A percentile compares a stretch with the other conserved stretches of the same genome.
Conservation (phyloP, 2,797 vertebrate genomes). For the Poeciliopsis presidionis region DNA sequence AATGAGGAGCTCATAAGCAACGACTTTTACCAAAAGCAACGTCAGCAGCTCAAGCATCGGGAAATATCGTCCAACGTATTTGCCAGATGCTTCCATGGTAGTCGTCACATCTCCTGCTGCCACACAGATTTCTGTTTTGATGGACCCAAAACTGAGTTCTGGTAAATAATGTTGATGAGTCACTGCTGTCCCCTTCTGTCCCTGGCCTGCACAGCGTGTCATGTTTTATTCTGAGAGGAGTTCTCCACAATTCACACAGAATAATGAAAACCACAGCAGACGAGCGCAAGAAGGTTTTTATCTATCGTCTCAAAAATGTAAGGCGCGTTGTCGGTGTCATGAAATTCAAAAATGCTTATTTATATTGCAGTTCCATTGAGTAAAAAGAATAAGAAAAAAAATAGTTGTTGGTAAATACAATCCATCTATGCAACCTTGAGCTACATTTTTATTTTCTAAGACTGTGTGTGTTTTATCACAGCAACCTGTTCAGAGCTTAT, state of each 20-base stretch:
- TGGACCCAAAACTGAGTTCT: conserved; percentile 20
- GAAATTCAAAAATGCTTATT: conserved; percentile 9
- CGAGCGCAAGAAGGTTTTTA: conserved; percentile 14
- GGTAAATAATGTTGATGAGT: conserved; percentile 40
- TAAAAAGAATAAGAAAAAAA: conserved; percentile 25
- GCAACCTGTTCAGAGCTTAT: conserved; percentile 13
- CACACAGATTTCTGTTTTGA: conserved; percentile 14
- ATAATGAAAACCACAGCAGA: conserved; percentile 19
- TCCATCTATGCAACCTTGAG: conserved; percentile 20
- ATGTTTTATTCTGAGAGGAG: conserved; percentile 49
- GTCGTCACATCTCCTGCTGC: conserved; percentile 12
- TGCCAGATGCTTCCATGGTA: conserved; percentile 13
- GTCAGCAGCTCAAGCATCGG: background rate
- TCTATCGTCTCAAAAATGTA: conserved; percentile 9
- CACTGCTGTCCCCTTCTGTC: conserved; percentile 36
- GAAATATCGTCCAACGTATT: conserved; percentile 32
- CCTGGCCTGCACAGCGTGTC: conserved; percentile 24
- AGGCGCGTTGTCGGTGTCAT: background rate
- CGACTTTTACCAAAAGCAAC: conserved; percentile 13
- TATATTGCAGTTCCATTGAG: conserved; percentile 14
- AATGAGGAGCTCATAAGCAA: background rate
- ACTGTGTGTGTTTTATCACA: background rate
- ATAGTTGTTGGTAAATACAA: conserved; percentile 11
- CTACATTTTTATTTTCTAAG: conserved; percentile 14
- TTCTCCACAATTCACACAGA: conserved; percentile 34